phyloP scores from a whole-genome alignment of 2,888 invertebrate genomes.

The Liopterus haemorrhoidalis region DNA sequence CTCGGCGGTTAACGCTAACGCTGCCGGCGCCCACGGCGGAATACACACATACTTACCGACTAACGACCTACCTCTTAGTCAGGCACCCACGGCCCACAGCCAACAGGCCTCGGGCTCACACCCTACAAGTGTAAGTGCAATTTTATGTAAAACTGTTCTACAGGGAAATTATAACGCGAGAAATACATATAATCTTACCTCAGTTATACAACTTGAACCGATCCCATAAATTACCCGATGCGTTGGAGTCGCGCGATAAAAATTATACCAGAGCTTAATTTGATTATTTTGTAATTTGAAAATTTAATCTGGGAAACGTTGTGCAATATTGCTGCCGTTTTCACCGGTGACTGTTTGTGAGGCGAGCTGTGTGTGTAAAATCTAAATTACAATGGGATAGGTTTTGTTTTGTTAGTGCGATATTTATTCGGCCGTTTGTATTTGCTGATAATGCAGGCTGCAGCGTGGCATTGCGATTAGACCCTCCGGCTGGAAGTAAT shows the following conservation, averaged over 20 bases:
- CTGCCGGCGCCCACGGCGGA: too few species aligned
- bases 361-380: conserved; percentile 12
- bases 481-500: too few species aligned
- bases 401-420: conserved; percentile 11
- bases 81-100: too few species aligned
- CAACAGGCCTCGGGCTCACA: too few species aligned
- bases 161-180: conserved; percentile 37
- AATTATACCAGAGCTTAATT: conserved; percentile 41
- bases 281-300: conserved; percentile 44
- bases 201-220: too few species aligned
- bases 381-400: too few species aligned
- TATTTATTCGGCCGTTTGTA: conserved; percentile 19
- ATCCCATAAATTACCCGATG: too few species aligned
- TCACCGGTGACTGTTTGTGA: conserved; percentile 11
- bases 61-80: too few species aligned
- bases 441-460: conserved; percentile 15
- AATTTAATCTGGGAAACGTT: conserved; percentile 42
- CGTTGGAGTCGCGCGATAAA: conserved; percentile 10
- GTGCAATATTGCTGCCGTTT: conserved; percentile 28
- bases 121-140: conserved; percentile 33
- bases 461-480: conserved; percentile 16
- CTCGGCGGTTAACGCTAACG: too few species aligned
- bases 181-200: too few species aligned
- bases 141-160: conserved; percentile 41
- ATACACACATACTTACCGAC: too few species aligned